These are phyloP conservation scores for Molorchus minor DNA, from an alignment of 2,888 invertebrate species.

Conservation along the genomic window DNA sequence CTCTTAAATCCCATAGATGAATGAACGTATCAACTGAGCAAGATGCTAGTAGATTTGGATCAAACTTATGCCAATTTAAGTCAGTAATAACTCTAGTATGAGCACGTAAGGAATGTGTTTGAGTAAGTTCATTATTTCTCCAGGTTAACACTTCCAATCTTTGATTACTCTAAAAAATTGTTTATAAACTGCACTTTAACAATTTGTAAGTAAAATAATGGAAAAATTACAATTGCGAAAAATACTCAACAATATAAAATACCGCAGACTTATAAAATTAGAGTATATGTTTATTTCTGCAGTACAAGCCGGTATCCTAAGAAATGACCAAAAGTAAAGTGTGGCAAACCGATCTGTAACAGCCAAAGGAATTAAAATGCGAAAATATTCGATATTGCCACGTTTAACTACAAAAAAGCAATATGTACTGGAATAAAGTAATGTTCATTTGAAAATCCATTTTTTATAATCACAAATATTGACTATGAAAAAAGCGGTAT, in stretches of 20 bases:
- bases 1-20: slow-evolving; percentile 92
- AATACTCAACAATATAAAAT: neutral
- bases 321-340: too few relatives aligned
- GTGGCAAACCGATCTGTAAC: too few relatives aligned
- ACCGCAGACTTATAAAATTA: neutral
- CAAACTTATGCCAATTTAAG: slow-evolving; percentile 88
- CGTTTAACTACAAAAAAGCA: too few relatives aligned
- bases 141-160: slow-evolving; percentile 87
- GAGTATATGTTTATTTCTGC: too few relatives aligned
- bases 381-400: too few relatives aligned
- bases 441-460: too few relatives aligned
- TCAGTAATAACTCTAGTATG: slow-evolving; percentile 90
- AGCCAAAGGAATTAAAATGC: too few relatives aligned
- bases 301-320: too few relatives aligned
- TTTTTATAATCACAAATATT: too few relatives aligned
- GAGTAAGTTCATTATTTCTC: slow-evolving; percentile 72
- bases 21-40: slow-evolving; percentile 95
- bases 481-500: too few relatives aligned
- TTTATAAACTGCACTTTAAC: neutral
- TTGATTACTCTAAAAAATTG: slow-evolving; percentile 78
- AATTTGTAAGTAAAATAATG: neutral
- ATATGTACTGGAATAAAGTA: too few relatives aligned
- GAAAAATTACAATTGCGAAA: neutral
- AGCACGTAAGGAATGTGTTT: slow-evolving; percentile 77
- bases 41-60: slow-evolving; percentile 81